A percentile compares a stretch with the other conserved stretches of the same genome.
Conservation (phyloP, 1,140 invertebrate genomes). For the Euura saliciscinereae region DNA sequence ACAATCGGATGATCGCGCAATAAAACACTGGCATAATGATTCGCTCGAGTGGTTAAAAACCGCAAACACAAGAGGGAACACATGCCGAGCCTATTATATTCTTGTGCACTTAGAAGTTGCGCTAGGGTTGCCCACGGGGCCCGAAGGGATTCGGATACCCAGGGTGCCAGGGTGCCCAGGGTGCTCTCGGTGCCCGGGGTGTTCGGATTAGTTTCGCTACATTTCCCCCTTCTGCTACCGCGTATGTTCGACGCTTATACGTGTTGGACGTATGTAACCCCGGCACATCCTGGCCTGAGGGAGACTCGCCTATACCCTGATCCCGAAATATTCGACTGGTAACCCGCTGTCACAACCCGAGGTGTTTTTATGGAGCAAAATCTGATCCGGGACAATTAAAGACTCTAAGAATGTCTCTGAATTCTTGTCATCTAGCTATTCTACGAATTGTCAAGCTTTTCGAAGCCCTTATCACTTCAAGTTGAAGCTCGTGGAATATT, state of each 20-base stretch:
- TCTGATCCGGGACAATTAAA: no score
- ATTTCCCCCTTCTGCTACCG: slow-evolving; percentile 57
- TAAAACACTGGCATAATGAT: slow-evolving; percentile 54
- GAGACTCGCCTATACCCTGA: neutral
- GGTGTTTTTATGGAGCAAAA: no score
- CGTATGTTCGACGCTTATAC: slow-evolving; percentile 39
- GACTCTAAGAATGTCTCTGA: no score
- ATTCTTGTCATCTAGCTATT: no score
- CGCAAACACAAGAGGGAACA: slow-evolving; percentile 38
- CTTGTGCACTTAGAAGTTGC: slow-evolving; percentile 12
- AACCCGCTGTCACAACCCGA: no score
- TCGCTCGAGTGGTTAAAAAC: slow-evolving; percentile 45
- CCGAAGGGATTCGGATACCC: neutral
- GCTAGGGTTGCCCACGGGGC: neutral
- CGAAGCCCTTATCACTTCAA: no score
- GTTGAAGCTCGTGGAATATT: no score
- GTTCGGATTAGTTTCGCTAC: slow-evolving; percentile 54
- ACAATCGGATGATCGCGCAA: slow-evolving; percentile 53
- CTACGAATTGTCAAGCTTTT: no score
- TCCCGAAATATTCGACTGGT: neutral
- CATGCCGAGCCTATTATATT: slow-evolving; percentile 14
- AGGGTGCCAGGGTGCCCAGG: neutral
- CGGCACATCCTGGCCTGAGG: neutral
- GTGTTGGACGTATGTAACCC: neutral
- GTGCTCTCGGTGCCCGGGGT: slow-evolving; percentile 25